Evolutionary conservation across 2,888 invertebrate species (phyloP), one percentile per base, ranked within the genome.

Genomic region (Drosophila engyochracea): DNA sequence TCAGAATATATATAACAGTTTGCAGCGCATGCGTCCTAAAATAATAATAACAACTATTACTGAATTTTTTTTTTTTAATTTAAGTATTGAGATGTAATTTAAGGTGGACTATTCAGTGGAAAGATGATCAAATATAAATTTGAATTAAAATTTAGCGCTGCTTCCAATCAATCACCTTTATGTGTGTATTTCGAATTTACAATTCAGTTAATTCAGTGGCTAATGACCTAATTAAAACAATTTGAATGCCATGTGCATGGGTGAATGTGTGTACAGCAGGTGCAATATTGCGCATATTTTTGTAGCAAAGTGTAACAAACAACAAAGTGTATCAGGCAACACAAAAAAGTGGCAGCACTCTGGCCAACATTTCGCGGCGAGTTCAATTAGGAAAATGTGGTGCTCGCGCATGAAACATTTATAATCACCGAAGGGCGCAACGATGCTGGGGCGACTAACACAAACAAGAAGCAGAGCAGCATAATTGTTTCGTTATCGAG

Each of bases 401-500:
- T 70, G 59, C 62, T 39, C 19, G 69, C 70, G 64, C 58, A 69
- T 73, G 69, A 76, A 83, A 75, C 81, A 85, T 81, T 82, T 82
- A 81, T 74, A 71, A 82, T 75, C 75, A 68, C 82, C 75, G 68
- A 75, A 70, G 62, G 69, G 80, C 44, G 52, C 30, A 41, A 22
- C 69, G 54, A 30, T 33, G 30, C 12, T 31, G 52, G 53, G 33
- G 52, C 14, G 19, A 54, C 65, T 70, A 74, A 73, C 68, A 61
- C 73, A 70, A 74, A 72, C 80, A 83, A 79, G 82, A 65, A 77
- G 64, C 76, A 83, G 80, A 79, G 82, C 85, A 83, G 66, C 71
- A 83, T 85, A 85, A 85, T 85, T 85, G 84, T 83, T 85, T 84
- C 87, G 84, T 84, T 88, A 85, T 85, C 89, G 89, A 85, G 47